These are phyloP conservation scores for Hippoglossus stenolepis DNA, from an alignment of 2,113 vertebrate genomes.

Conservation along the genomic window DNA sequence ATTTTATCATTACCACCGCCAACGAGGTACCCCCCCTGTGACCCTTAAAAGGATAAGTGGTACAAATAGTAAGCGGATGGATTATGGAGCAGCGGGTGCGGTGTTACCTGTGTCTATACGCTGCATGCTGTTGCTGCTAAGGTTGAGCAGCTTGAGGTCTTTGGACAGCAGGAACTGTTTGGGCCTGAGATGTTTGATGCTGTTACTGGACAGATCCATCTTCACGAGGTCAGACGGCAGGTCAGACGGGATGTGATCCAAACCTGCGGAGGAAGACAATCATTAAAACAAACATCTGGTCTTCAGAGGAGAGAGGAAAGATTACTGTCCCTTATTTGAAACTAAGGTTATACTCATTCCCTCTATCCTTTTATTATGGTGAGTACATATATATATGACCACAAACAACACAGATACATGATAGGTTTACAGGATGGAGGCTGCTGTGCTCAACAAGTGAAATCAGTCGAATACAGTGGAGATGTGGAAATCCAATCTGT, in stretches of 20 bases:
- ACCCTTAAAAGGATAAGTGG: too few relatives aligned
- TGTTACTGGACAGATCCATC: constrained; percentile 93
- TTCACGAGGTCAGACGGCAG: constrained; percentile 91
- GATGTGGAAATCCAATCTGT: constrained; percentile 33
- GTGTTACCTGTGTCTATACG: constrained; percentile 89
- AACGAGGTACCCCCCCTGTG: too few relatives aligned
- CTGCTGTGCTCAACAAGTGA: constrained; percentile 19
- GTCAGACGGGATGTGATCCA: constrained; percentile 89
- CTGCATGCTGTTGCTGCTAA: constrained; percentile 90
- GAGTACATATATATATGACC: neutral
- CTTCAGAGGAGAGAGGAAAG: neutral
- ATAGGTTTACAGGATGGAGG: constrained; percentile 11
- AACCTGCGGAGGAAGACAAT: constrained; percentile 75
- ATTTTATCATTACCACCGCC: too few relatives aligned
- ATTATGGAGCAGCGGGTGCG: neutral
- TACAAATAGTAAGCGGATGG: too few relatives aligned
- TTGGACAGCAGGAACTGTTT: constrained; percentile 91
- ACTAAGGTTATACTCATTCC: neutral
- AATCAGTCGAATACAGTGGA: neutral
- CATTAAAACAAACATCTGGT: neutral
- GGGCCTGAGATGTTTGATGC: constrained; percentile 89
- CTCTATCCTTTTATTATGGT: too few relatives aligned
- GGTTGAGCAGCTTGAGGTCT: constrained; percentile 92
- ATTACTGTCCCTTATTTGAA: neutral
- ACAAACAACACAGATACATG: neutral